Percentiles rank a stretch among this genome's conserved stretches.
These are phyloP conservation scores for Hippopotamyrus pictus DNA, from an alignment of 2,797 vertebrate species.

Conservation along the genomic window DNA sequence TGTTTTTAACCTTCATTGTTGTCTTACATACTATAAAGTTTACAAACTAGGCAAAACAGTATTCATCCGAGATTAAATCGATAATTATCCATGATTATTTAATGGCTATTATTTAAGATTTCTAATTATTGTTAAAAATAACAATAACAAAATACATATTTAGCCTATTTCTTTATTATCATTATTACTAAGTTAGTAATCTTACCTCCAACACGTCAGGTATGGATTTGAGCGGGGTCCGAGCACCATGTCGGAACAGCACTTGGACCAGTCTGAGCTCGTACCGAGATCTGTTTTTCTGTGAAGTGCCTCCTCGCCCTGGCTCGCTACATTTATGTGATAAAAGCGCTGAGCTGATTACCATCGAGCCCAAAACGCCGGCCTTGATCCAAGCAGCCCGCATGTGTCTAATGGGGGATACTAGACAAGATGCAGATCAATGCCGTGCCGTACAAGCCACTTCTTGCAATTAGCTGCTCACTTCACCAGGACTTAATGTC, in stretches of 20 bases:
- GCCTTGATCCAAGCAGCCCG: conserved; percentile 54
- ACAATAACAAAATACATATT: background rate
- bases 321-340: conserved; percentile 50
- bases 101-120: background rate
- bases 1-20: background rate
- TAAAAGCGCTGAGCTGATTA: conserved; percentile 60
- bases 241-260: conserved; percentile 83
- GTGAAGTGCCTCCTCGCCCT: conserved; percentile 3
- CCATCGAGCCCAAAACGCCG: conserved; percentile 57
- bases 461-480: background rate
- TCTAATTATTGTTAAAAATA: background rate
- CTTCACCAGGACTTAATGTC: background rate
- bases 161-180: background rate
- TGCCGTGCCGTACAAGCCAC: background rate
- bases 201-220: conserved; percentile 73
- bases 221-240: conserved; percentile 79
- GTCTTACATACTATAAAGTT: background rate
- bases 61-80: background rate
- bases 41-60: background rate
- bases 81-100: background rate
- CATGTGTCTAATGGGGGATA: conserved; percentile 42
- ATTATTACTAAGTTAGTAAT: background rate
- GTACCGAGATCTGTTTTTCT: conserved; percentile 39
- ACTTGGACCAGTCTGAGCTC: conserved; percentile 80
- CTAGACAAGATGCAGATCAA: background rate